Percentiles rank a stretch among this genome's conserved stretches.
Evolutionary conservation across 1,140 invertebrate species (phyloP).

Genomic region (Cardiocondyla obscurior): DNA sequence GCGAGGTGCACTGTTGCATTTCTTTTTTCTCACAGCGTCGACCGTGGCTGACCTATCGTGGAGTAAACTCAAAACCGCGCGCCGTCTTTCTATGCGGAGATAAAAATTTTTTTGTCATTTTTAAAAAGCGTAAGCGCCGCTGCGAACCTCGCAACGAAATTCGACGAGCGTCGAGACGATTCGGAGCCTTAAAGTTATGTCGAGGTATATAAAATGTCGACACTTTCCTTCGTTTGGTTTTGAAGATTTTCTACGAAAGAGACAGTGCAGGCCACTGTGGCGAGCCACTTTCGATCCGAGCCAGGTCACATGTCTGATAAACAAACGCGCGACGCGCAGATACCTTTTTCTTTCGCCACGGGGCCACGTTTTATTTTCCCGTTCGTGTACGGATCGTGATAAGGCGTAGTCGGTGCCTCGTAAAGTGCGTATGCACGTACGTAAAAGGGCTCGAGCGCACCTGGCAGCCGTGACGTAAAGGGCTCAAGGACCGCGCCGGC

Average conservation of each 20-base stretch:
- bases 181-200: background rate
- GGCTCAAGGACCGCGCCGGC: slow-evolving; percentile 21
- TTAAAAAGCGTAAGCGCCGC: background rate
- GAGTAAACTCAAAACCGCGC: too few relatives aligned
- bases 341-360: too few relatives aligned
- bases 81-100: too few relatives aligned
- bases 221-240: background rate
- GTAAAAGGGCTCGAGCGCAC: slow-evolving; percentile 39
- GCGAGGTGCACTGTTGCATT: background rate
- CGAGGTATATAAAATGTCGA: background rate
- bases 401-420: slow-evolving; percentile 23
- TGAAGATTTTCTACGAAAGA: background rate
- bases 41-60: slow-evolving; percentile 30
- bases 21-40: slow-evolving; percentile 25
- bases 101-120: too few relatives aligned
- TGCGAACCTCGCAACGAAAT: background rate
- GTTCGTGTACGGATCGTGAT: background rate
- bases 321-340: background rate
- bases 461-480: slow-evolving; percentile 55
- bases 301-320: background rate
- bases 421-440: slow-evolving; percentile 35
- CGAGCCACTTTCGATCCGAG: background rate
- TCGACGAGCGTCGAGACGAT: background rate
- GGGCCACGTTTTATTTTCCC: slow-evolving; percentile 33
- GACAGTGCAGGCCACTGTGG: background rate